These are phyloP conservation scores for Drosophila persimilis DNA, from an alignment of 1,140 invertebrate genomes.

Conservation along the genomic window DNA sequence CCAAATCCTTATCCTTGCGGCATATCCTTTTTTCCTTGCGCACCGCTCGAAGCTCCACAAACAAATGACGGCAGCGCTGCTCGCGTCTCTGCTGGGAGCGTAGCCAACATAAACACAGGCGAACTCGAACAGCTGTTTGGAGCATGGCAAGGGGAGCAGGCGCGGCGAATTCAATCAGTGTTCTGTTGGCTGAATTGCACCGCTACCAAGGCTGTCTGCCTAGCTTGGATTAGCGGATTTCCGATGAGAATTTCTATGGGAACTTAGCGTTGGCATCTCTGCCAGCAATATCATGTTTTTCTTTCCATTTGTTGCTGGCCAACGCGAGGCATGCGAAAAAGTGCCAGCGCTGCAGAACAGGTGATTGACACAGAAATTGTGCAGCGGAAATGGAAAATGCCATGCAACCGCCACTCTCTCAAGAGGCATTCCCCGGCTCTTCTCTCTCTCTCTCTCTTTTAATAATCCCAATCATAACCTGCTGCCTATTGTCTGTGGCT, in stretches of 20 bases:
- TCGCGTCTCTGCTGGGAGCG: not conserved
- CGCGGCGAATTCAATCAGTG: constrained; percentile 22
- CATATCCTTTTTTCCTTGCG: constrained; percentile 49
- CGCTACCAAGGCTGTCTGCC: too few species aligned
- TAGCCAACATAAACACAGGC: constrained; percentile 44
- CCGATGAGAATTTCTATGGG: constrained; percentile 29
- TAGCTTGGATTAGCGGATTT: not conserved
- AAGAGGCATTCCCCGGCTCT: not conserved
- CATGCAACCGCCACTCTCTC: constrained; percentile 22
- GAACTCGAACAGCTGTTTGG: constrained; percentile 41
- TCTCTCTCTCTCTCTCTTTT: constrained; percentile 15
- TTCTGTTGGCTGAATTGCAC: not conserved
- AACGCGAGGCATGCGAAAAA: constrained; percentile 35
- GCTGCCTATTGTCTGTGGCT: constrained; percentile 16
- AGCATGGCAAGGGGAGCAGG: constrained; percentile 15
- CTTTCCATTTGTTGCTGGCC: constrained; percentile 22
- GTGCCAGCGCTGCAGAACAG: constrained; percentile 63
- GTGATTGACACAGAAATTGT: constrained; percentile 73
- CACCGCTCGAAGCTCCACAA: constrained; percentile 34
- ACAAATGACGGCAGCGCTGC: constrained; percentile 41
- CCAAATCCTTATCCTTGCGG: constrained; percentile 41
- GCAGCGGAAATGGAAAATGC: constrained; percentile 57
- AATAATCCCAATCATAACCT: constrained; percentile 27
- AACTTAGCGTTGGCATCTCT: constrained; percentile 32
- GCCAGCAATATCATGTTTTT: constrained; percentile 38